Conservation (phyloP, 2,888 invertebrate species). For the Byasa hedistus region DNA sequence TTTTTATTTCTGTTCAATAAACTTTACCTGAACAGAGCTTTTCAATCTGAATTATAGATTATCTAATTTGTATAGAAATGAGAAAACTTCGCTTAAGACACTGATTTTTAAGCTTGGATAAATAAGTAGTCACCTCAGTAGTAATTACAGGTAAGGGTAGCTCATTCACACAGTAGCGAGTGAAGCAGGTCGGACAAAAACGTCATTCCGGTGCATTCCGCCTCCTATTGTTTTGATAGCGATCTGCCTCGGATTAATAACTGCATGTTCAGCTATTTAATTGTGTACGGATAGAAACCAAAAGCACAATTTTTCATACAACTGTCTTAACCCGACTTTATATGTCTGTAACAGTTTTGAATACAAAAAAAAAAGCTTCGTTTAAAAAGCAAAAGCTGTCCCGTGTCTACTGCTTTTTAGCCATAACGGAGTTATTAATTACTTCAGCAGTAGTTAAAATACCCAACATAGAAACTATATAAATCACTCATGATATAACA, state of each 20-base stretch:
- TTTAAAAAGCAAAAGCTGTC: too few relatives aligned
- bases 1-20: too few relatives aligned
- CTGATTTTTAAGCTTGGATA: slow-evolving; percentile 9
- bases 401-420: too few relatives aligned
- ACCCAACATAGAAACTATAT: too few relatives aligned
- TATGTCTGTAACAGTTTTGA: too few relatives aligned
- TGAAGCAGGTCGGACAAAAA: slow-evolving; percentile 60
- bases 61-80: background rate
- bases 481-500: too few relatives aligned
- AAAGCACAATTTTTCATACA: background rate
- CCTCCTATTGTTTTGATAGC: slow-evolving; percentile 68
- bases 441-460: too few relatives aligned
- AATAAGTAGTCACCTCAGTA: slow-evolving; percentile 36
- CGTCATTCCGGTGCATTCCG: slow-evolving; percentile 62
- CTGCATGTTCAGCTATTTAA: slow-evolving; percentile 37
- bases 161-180: slow-evolving; percentile 62
- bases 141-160: slow-evolving; percentile 52
- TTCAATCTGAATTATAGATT: too few relatives aligned
- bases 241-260: slow-evolving; percentile 68
- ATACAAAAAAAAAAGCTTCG: too few relatives aligned
- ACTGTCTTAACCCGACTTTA: background rate
- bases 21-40: too few relatives aligned
- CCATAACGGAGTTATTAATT: too few relatives aligned
- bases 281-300: slow-evolving; percentile 43
- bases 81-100: background rate